A percentile compares a stretch with the other conserved stretches of the same genome.
phyloP scores from a whole-genome alignment of 2,113 vertebrate species.

The Clupea harengus region DNA sequence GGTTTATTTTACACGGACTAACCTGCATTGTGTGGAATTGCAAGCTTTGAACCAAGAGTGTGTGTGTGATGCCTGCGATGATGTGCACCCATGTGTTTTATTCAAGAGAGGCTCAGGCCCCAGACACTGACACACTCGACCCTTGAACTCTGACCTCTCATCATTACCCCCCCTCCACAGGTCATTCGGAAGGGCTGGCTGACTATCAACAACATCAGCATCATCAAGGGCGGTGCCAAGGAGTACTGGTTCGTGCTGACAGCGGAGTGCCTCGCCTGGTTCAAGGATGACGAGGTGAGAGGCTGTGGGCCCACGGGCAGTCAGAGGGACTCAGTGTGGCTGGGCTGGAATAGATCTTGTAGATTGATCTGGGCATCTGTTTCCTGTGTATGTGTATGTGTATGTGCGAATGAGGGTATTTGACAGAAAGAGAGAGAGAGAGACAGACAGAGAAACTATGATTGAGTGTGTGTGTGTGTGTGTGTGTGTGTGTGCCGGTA shows the following conservation, averaged over 20 bases:
- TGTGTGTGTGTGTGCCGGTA: too few relatives aligned
- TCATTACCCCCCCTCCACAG: constrained; percentile 56
- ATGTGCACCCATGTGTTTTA: not conserved
- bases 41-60: not conserved
- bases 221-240: constrained; percentile 88
- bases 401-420: too few relatives aligned
- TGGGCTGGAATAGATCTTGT: too few relatives aligned
- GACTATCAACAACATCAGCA: constrained; percentile 90
- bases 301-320: not conserved
- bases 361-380: too few relatives aligned
- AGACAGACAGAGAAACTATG: too few relatives aligned
- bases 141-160: constrained; percentile 24
- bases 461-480: too few relatives aligned
- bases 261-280: constrained; percentile 86
- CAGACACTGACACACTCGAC: not conserved
- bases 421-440: too few relatives aligned
- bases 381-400: too few relatives aligned
- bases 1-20: not conserved
- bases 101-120: not conserved
- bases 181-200: constrained; percentile 96
- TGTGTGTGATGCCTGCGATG: not conserved
- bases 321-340: not conserved
- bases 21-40: not conserved
- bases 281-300: constrained; percentile 86
- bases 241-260: constrained; percentile 90